Conservation (phyloP, 2,888 invertebrate genomes). For the Acanthosepion lycidas region DNA sequence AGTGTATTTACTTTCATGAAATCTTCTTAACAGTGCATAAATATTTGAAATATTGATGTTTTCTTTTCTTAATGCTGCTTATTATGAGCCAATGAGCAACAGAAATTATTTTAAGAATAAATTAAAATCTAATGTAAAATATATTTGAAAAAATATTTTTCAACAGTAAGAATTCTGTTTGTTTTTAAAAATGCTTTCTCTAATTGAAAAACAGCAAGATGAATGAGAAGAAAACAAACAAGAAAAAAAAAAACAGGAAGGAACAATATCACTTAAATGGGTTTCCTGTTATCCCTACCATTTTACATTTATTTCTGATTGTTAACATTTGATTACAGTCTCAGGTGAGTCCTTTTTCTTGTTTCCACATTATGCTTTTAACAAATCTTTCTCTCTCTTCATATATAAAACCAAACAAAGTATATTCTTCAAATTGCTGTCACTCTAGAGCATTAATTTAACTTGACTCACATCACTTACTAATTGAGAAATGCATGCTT, state of each 20-base stretch:
- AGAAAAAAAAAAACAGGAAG: background rate
- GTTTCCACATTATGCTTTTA: background rate
- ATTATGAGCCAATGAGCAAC: no score
- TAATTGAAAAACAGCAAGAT: background rate
- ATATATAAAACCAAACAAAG: background rate
- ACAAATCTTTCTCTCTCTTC: background rate
- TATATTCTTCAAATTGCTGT: background rate
- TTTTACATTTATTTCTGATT: background rate
- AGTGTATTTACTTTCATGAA: no score
- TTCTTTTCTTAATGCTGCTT: no score
- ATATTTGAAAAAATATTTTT: no score
- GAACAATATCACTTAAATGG: background rate
- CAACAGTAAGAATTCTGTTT: no score
- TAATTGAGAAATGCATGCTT: background rate
- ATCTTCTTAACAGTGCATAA: no score
- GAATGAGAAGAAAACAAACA: background rate
- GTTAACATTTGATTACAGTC: slow-evolving; percentile 21
- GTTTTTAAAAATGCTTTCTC: background rate
- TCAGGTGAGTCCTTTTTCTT: background rate
- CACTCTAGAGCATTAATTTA: background rate
- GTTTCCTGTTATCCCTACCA: background rate
- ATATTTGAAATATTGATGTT: no score
- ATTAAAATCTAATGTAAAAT: no score
- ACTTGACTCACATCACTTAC: slow-evolving; percentile 33
- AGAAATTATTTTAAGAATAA: no score